Percentiles rank a stretch among this genome's conserved stretches.
phyloP scores from a whole-genome alignment of 1,140 invertebrate genomes.

The Drosophila micromelanica region DNA sequence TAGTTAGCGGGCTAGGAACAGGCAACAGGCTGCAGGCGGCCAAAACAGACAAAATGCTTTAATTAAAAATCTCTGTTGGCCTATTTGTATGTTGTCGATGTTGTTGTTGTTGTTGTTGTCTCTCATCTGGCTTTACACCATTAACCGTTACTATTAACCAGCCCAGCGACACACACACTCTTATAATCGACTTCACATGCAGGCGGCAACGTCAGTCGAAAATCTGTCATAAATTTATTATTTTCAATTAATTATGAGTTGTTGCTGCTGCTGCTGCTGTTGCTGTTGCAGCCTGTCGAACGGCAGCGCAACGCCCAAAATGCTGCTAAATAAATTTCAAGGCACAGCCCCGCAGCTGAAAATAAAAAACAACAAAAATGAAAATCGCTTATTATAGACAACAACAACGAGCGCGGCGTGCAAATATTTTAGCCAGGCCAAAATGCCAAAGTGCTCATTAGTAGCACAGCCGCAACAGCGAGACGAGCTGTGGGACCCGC shows the following conservation, averaged over 20 bases:
- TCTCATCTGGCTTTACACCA: constrained; percentile 58
- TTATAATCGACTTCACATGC: constrained; percentile 8
- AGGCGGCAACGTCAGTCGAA: constrained; percentile 60
- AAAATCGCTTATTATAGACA: constrained; percentile 57
- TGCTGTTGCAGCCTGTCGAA: constrained; percentile 36
- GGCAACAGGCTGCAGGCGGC: constrained; percentile 7
- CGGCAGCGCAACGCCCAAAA: constrained; percentile 59
- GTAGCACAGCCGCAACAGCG: constrained; percentile 9
- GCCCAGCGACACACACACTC: constrained; percentile 31
- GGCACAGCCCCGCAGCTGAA: constrained; percentile 19
- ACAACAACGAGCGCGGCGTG: constrained; percentile 3
- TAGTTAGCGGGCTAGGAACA: constrained; percentile 19
- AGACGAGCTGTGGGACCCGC: constrained; percentile 39
- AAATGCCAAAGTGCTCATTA: constrained; percentile 81
- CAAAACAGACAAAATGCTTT: constrained; percentile 68
- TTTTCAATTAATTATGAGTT: constrained; percentile 77
- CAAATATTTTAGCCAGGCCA: constrained; percentile 54
- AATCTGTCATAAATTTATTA: constrained; percentile 83
- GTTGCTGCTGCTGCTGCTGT: constrained; percentile 12
- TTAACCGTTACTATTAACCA: constrained; percentile 71
- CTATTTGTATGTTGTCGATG: constrained; percentile 49
- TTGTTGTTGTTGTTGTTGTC: constrained; percentile 11
- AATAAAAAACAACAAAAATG: constrained; percentile 19
- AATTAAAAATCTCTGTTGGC: constrained; percentile 77
- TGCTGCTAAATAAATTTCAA: constrained; percentile 71